phyloP scores from a whole-genome alignment of 2,113 vertebrate species.

The Dipodomys merriami region DNA sequence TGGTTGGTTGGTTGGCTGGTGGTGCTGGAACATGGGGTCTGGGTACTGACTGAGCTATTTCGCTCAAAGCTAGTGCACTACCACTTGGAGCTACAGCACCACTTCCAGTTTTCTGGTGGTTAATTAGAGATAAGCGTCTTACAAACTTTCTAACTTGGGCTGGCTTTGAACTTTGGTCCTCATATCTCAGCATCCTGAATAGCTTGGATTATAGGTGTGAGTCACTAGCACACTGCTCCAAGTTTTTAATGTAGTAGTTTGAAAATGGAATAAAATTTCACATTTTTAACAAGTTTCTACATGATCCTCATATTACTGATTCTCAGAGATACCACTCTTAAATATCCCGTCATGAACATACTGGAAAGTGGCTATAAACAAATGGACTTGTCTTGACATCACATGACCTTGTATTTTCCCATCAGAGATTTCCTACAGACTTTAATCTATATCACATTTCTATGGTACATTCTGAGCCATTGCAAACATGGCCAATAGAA shows the following conservation, averaged over 20 bases:
- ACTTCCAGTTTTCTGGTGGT: too few species aligned
- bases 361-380: neutral
- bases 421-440: neutral
- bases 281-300: neutral
- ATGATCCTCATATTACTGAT: neutral
- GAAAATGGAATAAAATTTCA: neutral
- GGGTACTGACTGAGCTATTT: too few species aligned
- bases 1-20: too few species aligned
- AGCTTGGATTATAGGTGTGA: too few species aligned
- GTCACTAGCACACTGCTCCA: too few species aligned
- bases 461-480: neutral
- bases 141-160: too few species aligned
- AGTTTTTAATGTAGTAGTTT: neutral
- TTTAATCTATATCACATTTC: neutral
- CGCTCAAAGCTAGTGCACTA: too few species aligned
- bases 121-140: too few species aligned
- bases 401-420: neutral
- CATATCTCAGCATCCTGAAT: too few species aligned
- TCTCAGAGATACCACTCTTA: neutral
- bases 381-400: neutral
- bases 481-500: neutral
- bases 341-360: neutral
- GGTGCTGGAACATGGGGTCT: too few species aligned
- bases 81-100: too few species aligned
- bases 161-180: too few species aligned